Base-by-base conservation (phyloP, 2,888 invertebrate genomes). In the Aspidapion aeneum region DNA sequence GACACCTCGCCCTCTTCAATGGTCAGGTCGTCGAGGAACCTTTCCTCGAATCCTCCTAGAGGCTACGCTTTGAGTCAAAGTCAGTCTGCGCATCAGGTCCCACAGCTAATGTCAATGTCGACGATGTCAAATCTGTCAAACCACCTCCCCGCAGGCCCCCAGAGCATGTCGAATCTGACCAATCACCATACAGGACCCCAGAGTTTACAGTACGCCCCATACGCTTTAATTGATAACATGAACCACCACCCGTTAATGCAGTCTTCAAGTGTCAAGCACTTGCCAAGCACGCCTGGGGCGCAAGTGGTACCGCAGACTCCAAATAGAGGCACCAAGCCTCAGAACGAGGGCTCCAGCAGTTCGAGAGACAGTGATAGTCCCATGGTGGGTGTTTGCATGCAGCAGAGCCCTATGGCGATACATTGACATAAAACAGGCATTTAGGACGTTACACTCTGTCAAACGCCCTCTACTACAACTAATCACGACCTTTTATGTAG, bases 321-420 rank as follows among this genome's bases (percentile, higher is more conserved):
- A 74, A 75, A 73, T 72, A 69, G 74, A 73, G 21, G 59, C n/a
- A 57, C 12, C 12, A 22, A 55, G 18, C 62, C 18, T 21, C 59
- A 57, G 55, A 21, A 59, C 50, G 62, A 57, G 17, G 19, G 21
- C 52, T 19, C 52, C 16, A 60, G 61, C 21, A 60, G 52, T 50
- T 62, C 58, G 35, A 50, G 58, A 52, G 80, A 86, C 70, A 89
- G 89, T 72, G 90, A 90, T 76, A 90, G 90, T 75, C 90, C 91
- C 71, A 91, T 94, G 91, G 90, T 94, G 75, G 92, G 90, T 69
- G 93, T 93, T 73, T 93, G 94, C 82, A 90, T 93, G 78, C 92
- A 93, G 82, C 94, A 94, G 84, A 93, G 92, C 84, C 94, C 95
- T 74, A 94, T 95, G 77, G 94, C 92, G 80, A 95, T 94, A 80